A percentile compares a stretch with the other conserved stretches of the same genome.
phyloP scores from a whole-genome alignment of 2,797 vertebrate genomes.

The Halcyon smyrnensis region DNA sequence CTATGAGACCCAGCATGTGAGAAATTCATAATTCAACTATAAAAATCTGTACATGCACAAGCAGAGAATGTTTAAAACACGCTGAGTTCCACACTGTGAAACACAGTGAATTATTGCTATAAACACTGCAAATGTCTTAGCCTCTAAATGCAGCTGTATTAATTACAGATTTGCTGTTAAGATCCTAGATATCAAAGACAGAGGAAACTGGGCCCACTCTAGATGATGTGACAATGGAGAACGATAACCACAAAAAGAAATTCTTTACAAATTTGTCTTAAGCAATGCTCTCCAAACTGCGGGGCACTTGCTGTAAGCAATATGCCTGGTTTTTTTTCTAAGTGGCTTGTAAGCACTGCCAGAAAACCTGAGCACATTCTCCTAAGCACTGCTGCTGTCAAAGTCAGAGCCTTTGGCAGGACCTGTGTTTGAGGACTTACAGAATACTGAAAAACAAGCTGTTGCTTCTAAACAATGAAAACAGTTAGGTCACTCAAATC shows the following conservation, averaged over 20 bases:
- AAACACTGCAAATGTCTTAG: not conserved
- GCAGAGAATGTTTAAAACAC: not conserved
- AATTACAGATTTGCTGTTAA: not conserved
- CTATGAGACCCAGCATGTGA: not conserved
- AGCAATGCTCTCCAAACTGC: not conserved
- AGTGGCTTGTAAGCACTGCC: not conserved
- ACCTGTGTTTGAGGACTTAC: not conserved
- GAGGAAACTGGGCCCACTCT: not conserved
- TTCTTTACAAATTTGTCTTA: not conserved
- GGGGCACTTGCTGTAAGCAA: not conserved
- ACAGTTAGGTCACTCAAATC: not conserved
- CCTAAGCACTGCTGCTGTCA: not conserved
- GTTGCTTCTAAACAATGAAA: constrained; percentile 12
- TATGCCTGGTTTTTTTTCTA: not conserved
- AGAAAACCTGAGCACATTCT: constrained; percentile 1
- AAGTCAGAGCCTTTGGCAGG: not conserved
- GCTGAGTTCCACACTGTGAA: not conserved
- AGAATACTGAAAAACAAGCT: constrained; percentile 9
- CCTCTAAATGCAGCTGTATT: not conserved
- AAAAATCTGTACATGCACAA: not conserved
- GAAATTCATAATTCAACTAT: constrained; percentile 9
- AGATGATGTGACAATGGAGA: not conserved
- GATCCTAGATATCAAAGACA: not conserved
- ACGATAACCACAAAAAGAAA: not conserved
- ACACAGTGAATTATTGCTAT: not conserved